Base-by-base conservation (phyloP, 2,113 vertebrate species). In the Gopherus evgoodei region DNA sequence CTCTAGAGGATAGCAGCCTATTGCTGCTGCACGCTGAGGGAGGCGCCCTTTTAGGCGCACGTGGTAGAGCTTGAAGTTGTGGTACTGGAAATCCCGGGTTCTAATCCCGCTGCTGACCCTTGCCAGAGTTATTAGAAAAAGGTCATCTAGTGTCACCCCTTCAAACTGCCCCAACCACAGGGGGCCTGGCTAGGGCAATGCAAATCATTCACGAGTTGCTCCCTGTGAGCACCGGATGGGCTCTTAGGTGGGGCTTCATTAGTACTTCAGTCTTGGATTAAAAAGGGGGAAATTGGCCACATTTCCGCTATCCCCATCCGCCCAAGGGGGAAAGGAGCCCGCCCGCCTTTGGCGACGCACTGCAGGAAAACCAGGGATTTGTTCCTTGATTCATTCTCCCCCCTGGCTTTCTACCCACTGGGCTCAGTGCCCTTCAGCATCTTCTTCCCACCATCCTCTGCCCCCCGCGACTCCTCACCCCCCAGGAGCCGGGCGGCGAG, bases 401-500 rank as follows among this genome's bases (percentile, higher is more conserved):
- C 62, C 14, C 31, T 17, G 62, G 59, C 7, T n/a, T 17, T 65
- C 31, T 8, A 16, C 62, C 16, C 16, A 3, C 62, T 35, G 31
- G 29, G 29, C 13, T 62, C 5, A 13, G 13, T 62, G 59, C 27
- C 29, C 13, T 65, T 35, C 35, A 31, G 6, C 14, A 3, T 35
- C 31, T 2, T 35, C 62, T 29, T 62, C 25, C 57, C 27, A 31
- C 57, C 31, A 35, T 12, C 62, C 35, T 29, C 62, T 16, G 29
- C 29, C 31, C 62, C 14, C 62, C 62, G 5, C 3, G 12, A 31
- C 12, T 31, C 59, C 59, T 62, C 27, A 6, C 27, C 12, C 59
- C 29, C 13, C 2, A 13, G 62, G 14, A 3, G 3, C 31, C 2
- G 14, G 35, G 29, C 31, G 7, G 62, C 3, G 6, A 25, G 56